phyloP scores from a whole-genome alignment of 1,140 invertebrate genomes.

The Pristionchus pacificus region DNA sequence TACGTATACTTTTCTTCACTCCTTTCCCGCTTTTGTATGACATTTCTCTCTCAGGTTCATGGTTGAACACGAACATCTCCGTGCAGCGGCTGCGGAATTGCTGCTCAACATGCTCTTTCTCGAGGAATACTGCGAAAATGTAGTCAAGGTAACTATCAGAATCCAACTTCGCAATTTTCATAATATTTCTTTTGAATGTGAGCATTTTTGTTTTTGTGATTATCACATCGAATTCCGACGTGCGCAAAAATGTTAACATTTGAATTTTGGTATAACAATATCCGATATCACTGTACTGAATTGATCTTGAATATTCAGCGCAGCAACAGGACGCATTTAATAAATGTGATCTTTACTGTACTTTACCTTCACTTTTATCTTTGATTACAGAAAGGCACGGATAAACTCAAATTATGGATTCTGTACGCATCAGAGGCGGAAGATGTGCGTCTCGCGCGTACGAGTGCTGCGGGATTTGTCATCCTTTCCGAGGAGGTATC shows the following conservation, averaged over 20 bases:
- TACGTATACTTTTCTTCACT: no score
- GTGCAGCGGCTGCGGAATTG: conserved; percentile 52
- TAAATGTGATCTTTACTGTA: no score
- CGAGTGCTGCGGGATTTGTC: conserved; percentile 51
- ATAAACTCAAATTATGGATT: conserved; percentile 53
- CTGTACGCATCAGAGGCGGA: conserved; percentile 51
- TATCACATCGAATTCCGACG: no score
- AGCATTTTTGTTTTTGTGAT: no score
- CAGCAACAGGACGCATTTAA: no score
- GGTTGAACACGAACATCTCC: conserved; percentile 49
- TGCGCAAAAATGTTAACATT: no score
- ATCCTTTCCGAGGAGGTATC: conserved; percentile 48
- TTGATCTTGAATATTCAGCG: no score
- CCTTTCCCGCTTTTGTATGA: not conserved
- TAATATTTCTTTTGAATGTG: no score
- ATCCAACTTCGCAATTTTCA: no score
- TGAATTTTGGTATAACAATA: no score
- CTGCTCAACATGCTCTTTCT: conserved; percentile 51
- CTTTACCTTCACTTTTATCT: no score
- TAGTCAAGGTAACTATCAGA: conserved; percentile 34
- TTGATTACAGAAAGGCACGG: conserved; percentile 46
- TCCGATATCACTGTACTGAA: no score
- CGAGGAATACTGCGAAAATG: conserved; percentile 53
- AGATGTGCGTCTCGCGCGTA: conserved; percentile 46
- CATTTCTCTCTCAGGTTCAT: conserved; percentile 37